phyloP scores from a whole-genome alignment of 2,797 vertebrate genomes.

The Lithobates sylvaticus region DNA sequence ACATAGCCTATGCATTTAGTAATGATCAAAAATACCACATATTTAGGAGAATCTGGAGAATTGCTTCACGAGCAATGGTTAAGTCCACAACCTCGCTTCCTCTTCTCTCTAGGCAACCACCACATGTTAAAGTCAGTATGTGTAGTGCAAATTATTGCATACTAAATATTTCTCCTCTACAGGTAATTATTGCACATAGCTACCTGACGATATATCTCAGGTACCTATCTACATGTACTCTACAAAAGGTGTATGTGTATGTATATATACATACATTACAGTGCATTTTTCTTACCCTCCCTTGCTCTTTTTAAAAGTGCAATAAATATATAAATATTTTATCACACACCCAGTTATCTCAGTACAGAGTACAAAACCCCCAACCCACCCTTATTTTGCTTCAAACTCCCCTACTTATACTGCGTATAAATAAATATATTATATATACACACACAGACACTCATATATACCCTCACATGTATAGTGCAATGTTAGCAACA shows the following conservation, averaged over 20 bases:
- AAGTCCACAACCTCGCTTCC: slow-evolving; percentile 10
- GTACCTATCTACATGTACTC: slow-evolving; percentile 43
- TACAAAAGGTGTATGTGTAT: slow-evolving; percentile 43
- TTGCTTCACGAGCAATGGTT: not conserved
- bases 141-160: slow-evolving; percentile 57
- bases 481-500: slow-evolving; percentile 58
- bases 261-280: slow-evolving; percentile 55
- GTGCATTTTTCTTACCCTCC: slow-evolving; percentile 4
- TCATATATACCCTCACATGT: slow-evolving; percentile 17
- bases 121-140: slow-evolving; percentile 4
- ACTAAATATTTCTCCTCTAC: slow-evolving; percentile 36
- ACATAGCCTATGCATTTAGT: not conserved
- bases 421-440: slow-evolving; percentile 46
- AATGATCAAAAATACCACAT: not conserved
- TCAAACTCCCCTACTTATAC: slow-evolving; percentile 5
- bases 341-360: slow-evolving; percentile 53
- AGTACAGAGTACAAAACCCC: slow-evolving; percentile 57
- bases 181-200: slow-evolving; percentile 23
- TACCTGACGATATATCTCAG: not conserved
- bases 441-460: slow-evolving; percentile 49
- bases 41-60: not conserved
- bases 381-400: slow-evolving; percentile 44
- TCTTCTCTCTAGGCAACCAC: not conserved
- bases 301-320: slow-evolving; percentile 47
- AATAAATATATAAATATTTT: slow-evolving; percentile 61